phyloP scores from a whole-genome alignment of 2,888 invertebrate species.

The Timema podura region DNA sequence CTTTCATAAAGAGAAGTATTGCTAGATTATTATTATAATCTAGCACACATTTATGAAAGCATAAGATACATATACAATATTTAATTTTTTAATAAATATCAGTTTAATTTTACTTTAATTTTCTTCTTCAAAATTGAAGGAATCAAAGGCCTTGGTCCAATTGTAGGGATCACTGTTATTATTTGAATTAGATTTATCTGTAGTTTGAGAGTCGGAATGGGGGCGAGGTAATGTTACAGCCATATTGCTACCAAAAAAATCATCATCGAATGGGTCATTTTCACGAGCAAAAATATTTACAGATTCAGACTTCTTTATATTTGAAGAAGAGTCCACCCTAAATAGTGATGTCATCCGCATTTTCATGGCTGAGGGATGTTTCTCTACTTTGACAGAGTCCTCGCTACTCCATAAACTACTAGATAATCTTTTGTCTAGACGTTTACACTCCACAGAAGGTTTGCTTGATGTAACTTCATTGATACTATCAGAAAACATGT shows the following conservation, averaged over 20 bases:
- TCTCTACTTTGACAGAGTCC: constrained; percentile 34
- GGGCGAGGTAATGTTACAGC: constrained; percentile 21
- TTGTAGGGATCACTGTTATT: constrained; percentile 39
- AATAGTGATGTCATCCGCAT: constrained; percentile 26
- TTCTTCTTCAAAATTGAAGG: constrained; percentile 42
- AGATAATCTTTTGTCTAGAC: constrained; percentile 20
- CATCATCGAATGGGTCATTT: constrained; percentile 83
- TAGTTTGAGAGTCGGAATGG: constrained; percentile 25
- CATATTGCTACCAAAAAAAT: constrained; percentile 62
- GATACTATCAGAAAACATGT: constrained; percentile 23
- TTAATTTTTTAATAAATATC: too few relatives aligned
- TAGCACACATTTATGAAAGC: too few relatives aligned
- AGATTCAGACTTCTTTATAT: constrained; percentile 72
- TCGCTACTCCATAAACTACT: constrained; percentile 29
- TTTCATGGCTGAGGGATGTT: constrained; percentile 33
- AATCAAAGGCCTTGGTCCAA: constrained; percentile 50
- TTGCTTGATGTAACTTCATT: constrained; percentile 17
- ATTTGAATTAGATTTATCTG: constrained; percentile 21
- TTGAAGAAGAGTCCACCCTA: constrained; percentile 34
- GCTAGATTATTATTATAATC: too few relatives aligned
- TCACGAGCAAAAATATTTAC: constrained; percentile 85
- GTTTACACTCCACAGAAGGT: constrained; percentile 20
- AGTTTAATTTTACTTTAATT: constrained; percentile 31
- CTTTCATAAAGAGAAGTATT: too few relatives aligned
- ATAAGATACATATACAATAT: too few relatives aligned